Conservation (phyloP, 1,140 invertebrate species). For the Drosophila bipectinata region DNA sequence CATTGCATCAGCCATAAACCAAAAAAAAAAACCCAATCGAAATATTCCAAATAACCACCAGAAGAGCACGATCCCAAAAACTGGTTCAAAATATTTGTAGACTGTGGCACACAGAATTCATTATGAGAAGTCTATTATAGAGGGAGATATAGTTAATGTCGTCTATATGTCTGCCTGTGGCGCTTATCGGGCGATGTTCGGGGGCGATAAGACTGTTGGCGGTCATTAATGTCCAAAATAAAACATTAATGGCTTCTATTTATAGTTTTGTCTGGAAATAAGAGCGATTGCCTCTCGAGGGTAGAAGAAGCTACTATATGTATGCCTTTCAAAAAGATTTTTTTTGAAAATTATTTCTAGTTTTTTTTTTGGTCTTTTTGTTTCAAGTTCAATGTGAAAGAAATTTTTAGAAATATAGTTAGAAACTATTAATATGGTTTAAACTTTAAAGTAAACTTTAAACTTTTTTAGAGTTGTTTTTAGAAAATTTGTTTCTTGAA, state of each 20-base stretch:
- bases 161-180: conserved; percentile 30
- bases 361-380: background rate
- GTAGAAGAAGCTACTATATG: background rate
- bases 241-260: conserved; percentile 41
- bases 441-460: too few relatives aligned
- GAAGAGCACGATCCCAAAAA: conserved; percentile 27
- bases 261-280: conserved; percentile 8
- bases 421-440: too few relatives aligned
- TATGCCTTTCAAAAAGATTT: background rate
- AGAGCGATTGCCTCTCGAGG: background rate
- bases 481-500: too few relatives aligned
- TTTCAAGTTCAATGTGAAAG: conserved; percentile 9
- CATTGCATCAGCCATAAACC: conserved; percentile 63
- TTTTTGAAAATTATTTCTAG: background rate
- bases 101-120: background rate
- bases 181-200: conserved; percentile 18
- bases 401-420: background rate
- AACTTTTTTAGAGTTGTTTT: too few relatives aligned
- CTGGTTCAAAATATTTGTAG: conserved; percentile 46
- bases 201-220: background rate
- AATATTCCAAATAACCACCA: conserved; percentile 15
- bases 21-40: too few relatives aligned
- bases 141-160: conserved; percentile 2
- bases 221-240: conserved; percentile 46
- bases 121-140: background rate